A percentile compares a stretch with the other conserved stretches of the same genome.
Evolutionary conservation across 2,113 vertebrate species (phyloP).

Genomic region (Ondatra zibethicus): DNA sequence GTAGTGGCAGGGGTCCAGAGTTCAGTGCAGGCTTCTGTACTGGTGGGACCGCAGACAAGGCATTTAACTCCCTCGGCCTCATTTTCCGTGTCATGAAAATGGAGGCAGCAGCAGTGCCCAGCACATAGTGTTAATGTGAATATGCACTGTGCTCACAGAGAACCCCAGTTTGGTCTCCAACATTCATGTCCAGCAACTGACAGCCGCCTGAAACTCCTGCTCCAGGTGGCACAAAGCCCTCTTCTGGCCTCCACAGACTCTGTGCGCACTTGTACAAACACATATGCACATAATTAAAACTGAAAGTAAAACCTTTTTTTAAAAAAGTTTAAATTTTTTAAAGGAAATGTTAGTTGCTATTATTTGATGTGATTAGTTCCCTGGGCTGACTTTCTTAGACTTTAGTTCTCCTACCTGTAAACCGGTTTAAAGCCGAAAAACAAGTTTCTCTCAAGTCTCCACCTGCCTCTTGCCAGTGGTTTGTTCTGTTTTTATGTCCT

Average conservation of each 20-base stretch:
- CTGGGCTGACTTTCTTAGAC: neutral
- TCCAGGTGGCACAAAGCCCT: neutral
- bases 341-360: neutral
- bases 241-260: neutral
- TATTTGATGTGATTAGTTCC: neutral
- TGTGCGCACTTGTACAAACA: neutral
- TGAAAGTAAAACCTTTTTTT: neutral
- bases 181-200: neutral
- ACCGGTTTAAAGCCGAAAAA: slow-evolving; percentile 20
- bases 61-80: neutral
- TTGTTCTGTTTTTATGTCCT: neutral
- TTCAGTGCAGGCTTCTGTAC: neutral
- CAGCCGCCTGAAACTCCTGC: neutral
- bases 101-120: neutral
- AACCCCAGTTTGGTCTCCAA: neutral
- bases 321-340: neutral
- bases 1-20: neutral
- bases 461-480: neutral
- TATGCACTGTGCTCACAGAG: neutral
- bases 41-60: neutral
- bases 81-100: slow-evolving; percentile 6
- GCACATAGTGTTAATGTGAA: neutral
- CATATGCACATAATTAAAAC: neutral
- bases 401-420: slow-evolving; percentile 25
- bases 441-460: neutral